Conservation (phyloP, 2,113 vertebrate genomes). For the Rousettus leschenaultii region DNA sequence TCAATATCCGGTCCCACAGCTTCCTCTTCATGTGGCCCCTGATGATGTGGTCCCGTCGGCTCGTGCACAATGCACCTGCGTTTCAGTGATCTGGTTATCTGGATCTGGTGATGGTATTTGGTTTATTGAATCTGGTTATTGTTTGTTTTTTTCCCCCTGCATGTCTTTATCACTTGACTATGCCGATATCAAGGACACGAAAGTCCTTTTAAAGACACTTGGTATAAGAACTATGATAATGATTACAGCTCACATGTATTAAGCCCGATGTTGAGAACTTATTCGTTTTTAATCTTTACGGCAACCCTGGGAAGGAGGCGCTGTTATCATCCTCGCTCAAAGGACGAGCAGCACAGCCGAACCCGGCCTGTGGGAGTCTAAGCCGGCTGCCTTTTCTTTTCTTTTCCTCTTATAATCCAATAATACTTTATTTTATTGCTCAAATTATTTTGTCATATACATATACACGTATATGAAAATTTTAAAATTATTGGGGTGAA, state of each 20-base stretch:
- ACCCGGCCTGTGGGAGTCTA: background rate
- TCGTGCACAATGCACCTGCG: fast-evolving
- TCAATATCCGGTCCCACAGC: background rate
- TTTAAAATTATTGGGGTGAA: too few species aligned
- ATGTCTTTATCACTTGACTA: background rate
- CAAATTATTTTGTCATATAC: too few species aligned
- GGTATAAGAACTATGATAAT: background rate
- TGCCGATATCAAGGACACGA: background rate
- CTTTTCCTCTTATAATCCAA: too few species aligned
- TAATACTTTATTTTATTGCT: too few species aligned
- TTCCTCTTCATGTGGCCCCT: background rate
- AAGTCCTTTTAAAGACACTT: background rate
- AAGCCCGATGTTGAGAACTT: background rate
- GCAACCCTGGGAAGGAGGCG: background rate
- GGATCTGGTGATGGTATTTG: background rate
- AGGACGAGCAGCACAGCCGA: background rate
- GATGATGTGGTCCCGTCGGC: fast-evolving
- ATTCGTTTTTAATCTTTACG: background rate
- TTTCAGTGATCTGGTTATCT: background rate
- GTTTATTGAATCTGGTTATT: background rate
- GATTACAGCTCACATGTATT: background rate
- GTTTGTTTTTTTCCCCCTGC: too few species aligned
- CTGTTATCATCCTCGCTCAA: too few species aligned
- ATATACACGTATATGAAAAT: too few species aligned
- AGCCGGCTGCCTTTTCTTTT: background rate